Conservation (phyloP, 2,888 invertebrate genomes). For the Balanococcus diminutus region DNA sequence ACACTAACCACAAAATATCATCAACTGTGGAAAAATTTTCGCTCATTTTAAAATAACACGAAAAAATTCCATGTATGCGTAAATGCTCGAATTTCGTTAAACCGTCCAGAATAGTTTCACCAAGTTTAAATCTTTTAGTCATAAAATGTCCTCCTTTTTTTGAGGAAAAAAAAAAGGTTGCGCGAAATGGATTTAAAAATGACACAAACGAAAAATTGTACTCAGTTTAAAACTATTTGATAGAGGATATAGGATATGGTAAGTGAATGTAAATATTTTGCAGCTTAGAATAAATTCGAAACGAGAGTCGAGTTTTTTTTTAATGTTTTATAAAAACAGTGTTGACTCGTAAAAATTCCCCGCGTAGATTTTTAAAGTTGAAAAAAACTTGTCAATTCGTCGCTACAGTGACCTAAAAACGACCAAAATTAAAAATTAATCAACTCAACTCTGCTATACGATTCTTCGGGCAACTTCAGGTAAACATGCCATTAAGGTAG, state of each 20-base stretch:
- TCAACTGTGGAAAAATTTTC: background rate
- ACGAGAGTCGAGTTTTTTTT: background rate
- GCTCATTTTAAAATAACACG: background rate
- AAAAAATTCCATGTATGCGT: background rate
- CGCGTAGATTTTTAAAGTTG: background rate
- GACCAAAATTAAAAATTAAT: background rate
- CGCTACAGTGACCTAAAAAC: background rate
- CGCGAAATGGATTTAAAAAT: slow-evolving; percentile 12
- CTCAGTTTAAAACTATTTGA: slow-evolving; percentile 23
- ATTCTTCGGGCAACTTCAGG: background rate
- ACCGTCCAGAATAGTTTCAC: background rate
- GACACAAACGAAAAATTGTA: slow-evolving; percentile 29
- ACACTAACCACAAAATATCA: background rate
- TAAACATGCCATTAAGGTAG: background rate
- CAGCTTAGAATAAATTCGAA: slow-evolving; percentile 14
- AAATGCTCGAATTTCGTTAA: background rate
- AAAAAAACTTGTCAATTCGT: background rate
- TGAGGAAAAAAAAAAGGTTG: background rate
- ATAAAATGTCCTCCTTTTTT: background rate
- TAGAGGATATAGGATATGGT: slow-evolving; percentile 18
- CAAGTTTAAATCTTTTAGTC: background rate
- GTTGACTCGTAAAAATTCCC: background rate
- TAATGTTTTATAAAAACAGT: background rate
- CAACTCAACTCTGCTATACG: background rate
- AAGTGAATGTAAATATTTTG: background rate